Evolutionary conservation across 2,797 vertebrate species (phyloP).

Genomic region (Prionace glauca): DNA sequence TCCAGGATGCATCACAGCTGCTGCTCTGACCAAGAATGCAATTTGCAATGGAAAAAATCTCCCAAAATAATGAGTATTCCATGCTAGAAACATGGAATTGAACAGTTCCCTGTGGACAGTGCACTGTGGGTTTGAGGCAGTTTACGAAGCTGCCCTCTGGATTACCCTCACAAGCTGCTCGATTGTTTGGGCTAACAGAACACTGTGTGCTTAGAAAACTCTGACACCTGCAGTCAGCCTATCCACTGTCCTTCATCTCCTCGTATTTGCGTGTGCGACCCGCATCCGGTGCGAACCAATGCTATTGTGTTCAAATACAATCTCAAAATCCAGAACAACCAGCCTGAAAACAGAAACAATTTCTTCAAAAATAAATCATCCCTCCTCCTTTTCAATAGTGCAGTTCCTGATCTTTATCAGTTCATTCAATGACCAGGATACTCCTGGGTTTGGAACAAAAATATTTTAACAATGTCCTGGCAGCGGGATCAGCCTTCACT

Average conservation of each 20-base stretch:
- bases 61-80: too few species aligned
- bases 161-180: background rate
- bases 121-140: background rate
- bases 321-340: background rate
- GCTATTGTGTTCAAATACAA: background rate
- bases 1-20: too few species aligned
- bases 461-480: background rate
- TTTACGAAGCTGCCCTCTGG: background rate
- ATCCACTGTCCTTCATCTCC: background rate
- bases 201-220: background rate
- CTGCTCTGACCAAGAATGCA: too few species aligned
- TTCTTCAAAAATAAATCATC: background rate
- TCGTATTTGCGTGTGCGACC: background rate
- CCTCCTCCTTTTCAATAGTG: background rate
- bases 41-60: too few species aligned
- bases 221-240: background rate
- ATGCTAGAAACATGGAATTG: background rate
- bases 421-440: slow-evolving; percentile 7
- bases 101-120: background rate
- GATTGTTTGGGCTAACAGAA: background rate
- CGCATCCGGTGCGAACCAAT: background rate
- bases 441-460: background rate
- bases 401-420: background rate
- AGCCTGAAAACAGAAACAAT: background rate
- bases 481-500: background rate